Conservation (phyloP, 2,113 vertebrate species). For the Antennarius striatus region DNA sequence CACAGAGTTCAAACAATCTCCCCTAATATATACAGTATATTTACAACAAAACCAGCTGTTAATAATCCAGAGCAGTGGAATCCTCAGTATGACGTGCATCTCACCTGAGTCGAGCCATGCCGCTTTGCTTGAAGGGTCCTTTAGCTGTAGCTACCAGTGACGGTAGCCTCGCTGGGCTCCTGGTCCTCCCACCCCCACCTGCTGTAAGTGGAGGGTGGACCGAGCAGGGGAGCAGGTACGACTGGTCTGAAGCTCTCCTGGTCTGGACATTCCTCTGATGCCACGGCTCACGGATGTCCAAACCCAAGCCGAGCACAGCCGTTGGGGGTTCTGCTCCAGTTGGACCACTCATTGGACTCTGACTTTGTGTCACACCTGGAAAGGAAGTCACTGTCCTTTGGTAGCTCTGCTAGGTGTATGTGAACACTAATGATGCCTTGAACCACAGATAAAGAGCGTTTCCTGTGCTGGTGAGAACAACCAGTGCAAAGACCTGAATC, state of each 20-base stretch:
- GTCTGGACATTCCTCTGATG: constrained; percentile 37
- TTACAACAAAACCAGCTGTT: too few species aligned
- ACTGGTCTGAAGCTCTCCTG: constrained; percentile 28
- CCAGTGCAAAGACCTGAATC: not conserved
- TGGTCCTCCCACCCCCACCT: constrained; percentile 7
- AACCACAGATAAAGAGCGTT: not conserved
- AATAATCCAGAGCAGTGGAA: too few species aligned
- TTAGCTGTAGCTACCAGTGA: constrained; percentile 41
- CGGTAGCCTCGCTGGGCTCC: constrained; percentile 64
- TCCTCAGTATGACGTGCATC: not conserved
- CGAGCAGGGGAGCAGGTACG: constrained; percentile 45
- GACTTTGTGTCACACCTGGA: constrained; percentile 4
- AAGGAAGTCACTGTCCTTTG: not conserved
- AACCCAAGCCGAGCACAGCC: constrained; percentile 25
- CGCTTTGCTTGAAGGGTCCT: constrained; percentile 37
- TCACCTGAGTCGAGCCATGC: constrained; percentile 67
- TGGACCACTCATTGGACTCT: constrained; percentile 52
- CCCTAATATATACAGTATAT: too few species aligned
- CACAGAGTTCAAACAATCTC: too few species aligned
- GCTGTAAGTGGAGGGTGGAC: constrained; percentile 19
- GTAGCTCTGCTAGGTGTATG: too few species aligned
- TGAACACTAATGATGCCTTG: not conserved
- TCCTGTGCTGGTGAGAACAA: not conserved
- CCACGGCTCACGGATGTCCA: constrained; percentile 44
- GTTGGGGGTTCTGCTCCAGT: constrained; percentile 15